These are phyloP conservation scores for Lerema accius DNA, from an alignment of 1,140 invertebrate species.

Conservation along the genomic window DNA sequence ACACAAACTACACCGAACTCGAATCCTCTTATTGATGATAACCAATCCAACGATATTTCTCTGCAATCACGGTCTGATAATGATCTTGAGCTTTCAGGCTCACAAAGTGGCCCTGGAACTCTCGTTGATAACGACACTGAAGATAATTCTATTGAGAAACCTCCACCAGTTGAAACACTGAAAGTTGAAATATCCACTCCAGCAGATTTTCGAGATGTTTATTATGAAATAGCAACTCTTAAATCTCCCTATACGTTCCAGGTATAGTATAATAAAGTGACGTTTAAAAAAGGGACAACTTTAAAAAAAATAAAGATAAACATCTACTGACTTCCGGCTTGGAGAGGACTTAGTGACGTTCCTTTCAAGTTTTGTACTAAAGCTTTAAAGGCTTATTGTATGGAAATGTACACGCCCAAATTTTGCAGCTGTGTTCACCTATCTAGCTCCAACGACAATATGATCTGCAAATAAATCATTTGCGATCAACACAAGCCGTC, in stretches of 20 bases:
- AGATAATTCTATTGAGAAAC: constrained; percentile 85
- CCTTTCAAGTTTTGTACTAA: not conserved
- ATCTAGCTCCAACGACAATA: too few relatives aligned
- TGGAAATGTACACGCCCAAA: too few relatives aligned
- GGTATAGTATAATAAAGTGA: constrained; percentile 75
- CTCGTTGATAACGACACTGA: constrained; percentile 84
- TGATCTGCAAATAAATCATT: too few relatives aligned
- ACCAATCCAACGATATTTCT: constrained; percentile 71
- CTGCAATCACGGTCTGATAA: constrained; percentile 82
- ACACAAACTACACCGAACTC: constrained; percentile 71
- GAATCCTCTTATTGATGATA: constrained; percentile 69
- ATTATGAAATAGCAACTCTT: constrained; percentile 94
- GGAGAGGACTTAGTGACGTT: not conserved
- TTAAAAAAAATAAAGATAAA: too few relatives aligned
- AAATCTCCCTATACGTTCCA: constrained; percentile 95
- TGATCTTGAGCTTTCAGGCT: constrained; percentile 88
- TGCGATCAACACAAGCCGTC: too few relatives aligned
- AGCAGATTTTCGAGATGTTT: constrained; percentile 91
- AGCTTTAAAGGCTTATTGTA: too few relatives aligned
- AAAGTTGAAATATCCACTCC: constrained; percentile 94
- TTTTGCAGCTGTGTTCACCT: too few relatives aligned
- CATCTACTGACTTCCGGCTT: too few relatives aligned
- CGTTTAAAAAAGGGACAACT: too few relatives aligned
- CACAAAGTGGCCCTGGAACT: constrained; percentile 84
- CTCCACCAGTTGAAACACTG: constrained; percentile 88